Base-by-base conservation (phyloP, 2,797 vertebrate species). In the Anabacerthia variegaticeps region DNA sequence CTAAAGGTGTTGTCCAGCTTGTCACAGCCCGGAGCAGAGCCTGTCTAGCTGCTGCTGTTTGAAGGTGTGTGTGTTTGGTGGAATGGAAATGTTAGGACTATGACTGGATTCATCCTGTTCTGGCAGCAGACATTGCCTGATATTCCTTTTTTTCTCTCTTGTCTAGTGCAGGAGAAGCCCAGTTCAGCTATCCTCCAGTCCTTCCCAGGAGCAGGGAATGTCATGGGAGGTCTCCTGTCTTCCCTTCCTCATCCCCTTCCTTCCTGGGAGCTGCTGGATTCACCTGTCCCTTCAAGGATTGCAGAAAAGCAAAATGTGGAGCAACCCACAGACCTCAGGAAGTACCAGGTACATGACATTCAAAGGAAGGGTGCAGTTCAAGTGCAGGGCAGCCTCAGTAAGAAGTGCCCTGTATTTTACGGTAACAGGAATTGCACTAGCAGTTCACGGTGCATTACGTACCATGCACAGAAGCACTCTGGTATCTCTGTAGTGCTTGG, bases 41-140 rank as follows among this genome's bases (percentile, higher is more conserved):
- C 46, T 72, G 51, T 32, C 46, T 68, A 51, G 52, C 68, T 83
- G 36, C 78, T 71, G 72, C 55, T 51, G 1, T 78, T 65, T 41
- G 17, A 44, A 80, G 36, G 2, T 39, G 9, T 63, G 9, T 62
- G 36, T 56, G n/a, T 62, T 28, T 68, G 51, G 9, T 44, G 32
- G 21, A 17, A 8, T 41, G 21, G 12, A 44, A 66, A 59, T 75
- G 6, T 30, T 76, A 56, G 14, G 34, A 28, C 26, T 37, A 1
- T 39, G 62, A 14, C 44, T 46, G 49, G 28, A 61, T 63, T 62
- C 39, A 86, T 14, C 68, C 55, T 89, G n/a, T 34, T 43, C 51
- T n/a, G 48, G 65, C 32, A 74, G 54, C 27, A 30, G 58, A 10
- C 0, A 0, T 73, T 36, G 13, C 39, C 24, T 48, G 30, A 23